These are phyloP conservation scores for Thalassarche chlororhynchos DNA, from an alignment of 2,113 vertebrate species.

Conservation along the genomic window DNA sequence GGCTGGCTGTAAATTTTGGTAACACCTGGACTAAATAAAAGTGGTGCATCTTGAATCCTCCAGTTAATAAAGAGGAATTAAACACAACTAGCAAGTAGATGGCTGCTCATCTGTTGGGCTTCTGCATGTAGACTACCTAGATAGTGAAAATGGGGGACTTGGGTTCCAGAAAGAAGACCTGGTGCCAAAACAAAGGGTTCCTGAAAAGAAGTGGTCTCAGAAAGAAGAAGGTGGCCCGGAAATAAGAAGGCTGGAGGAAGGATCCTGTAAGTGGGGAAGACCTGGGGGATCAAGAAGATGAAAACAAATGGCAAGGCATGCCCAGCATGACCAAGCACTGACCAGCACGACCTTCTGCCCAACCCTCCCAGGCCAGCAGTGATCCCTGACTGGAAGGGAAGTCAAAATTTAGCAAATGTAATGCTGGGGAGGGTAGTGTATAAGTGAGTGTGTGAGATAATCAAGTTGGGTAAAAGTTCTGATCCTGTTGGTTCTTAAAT, in stretches of 20 bases:
- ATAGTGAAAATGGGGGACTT: neutral
- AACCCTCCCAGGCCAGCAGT: neutral
- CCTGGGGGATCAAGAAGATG: neutral
- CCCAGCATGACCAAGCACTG: neutral
- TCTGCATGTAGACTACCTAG: neutral
- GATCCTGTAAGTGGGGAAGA: neutral
- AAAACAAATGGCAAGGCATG: neutral
- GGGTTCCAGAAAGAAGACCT: neutral
- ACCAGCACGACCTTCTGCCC: neutral
- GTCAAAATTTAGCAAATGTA: neutral
- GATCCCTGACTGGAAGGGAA: neutral
- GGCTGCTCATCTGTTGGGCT: neutral
- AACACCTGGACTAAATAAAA: neutral
- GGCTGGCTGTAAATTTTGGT: neutral
- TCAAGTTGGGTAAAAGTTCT: neutral
- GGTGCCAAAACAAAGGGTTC: neutral
- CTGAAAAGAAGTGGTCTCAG: neutral
- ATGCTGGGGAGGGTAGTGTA: neutral
- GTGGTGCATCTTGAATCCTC: neutral
- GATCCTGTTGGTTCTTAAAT: neutral
- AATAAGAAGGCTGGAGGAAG: neutral
- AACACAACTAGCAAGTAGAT: neutral
- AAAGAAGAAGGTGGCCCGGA: neutral
- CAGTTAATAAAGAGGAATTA: neutral
- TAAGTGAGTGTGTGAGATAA: neutral